Conservation (phyloP, 2,113 vertebrate genomes). For the Tapirus terrestris region DNA sequence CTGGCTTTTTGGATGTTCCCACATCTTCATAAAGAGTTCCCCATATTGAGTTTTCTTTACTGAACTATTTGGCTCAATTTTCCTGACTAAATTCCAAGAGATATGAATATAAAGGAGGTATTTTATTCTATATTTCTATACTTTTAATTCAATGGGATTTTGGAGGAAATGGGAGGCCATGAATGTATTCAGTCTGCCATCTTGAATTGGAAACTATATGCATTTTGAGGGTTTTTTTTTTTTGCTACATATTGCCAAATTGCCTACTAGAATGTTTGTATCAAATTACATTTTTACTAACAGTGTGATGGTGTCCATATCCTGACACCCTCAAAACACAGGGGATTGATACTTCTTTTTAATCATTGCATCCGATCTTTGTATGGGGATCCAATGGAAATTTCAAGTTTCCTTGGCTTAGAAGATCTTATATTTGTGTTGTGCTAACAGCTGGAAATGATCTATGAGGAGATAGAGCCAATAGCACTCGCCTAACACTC, state of each 20-base stretch:
- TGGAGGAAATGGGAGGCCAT: neutral
- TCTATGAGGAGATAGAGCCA: constrained; percentile 42
- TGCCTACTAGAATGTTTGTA: neutral
- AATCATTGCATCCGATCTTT: constrained; percentile 4
- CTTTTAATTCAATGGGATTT: neutral
- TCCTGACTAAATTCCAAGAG: constrained; percentile 10
- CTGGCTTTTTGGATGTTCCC: neutral
- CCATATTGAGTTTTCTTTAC: neutral
- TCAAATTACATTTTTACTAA: neutral
- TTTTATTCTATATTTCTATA: neutral
- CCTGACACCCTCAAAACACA: neutral
- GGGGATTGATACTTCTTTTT: neutral
- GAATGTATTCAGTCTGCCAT: neutral
- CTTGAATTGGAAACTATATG: neutral
- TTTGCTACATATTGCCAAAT: neutral
- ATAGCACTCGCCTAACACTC: neutral
- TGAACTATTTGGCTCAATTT: neutral
- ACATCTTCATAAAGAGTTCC: neutral
- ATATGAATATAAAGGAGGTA: neutral
- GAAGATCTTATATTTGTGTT: neutral
- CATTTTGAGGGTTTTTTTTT: neutral
- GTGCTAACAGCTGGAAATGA: constrained; percentile 57
- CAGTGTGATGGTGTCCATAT: neutral
- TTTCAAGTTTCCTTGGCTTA: constrained; percentile 1
- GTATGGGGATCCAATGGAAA: neutral